These are phyloP conservation scores for Coleophora flavipennella DNA, from an alignment of 2,888 invertebrate species.

Conservation along the genomic window DNA sequence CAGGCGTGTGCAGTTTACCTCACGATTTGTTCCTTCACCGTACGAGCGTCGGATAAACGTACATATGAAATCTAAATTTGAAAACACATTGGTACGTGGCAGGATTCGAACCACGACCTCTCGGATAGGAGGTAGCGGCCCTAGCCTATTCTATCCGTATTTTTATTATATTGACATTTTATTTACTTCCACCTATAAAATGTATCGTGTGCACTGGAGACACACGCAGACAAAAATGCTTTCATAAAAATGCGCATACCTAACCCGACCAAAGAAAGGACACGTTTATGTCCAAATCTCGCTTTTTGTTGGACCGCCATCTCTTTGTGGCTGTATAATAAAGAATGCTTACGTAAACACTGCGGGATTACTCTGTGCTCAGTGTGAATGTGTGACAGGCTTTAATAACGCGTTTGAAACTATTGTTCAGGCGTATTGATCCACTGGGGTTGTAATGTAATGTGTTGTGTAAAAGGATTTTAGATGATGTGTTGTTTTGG, in stretches of 20 bases:
- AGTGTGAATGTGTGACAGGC: constrained; percentile 5
- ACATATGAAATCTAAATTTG: too few species aligned
- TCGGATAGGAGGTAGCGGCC: too few species aligned
- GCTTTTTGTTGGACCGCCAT: constrained; percentile 44
- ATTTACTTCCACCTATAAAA: too few species aligned
- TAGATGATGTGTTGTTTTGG: neutral
- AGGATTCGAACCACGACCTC: too few species aligned
- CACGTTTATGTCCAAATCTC: constrained; percentile 49
- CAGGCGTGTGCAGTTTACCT: too few species aligned
- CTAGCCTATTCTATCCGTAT: too few species aligned
- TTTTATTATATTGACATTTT: too few species aligned
- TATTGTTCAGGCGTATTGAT: constrained; percentile 11
- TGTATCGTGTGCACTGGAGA: constrained; percentile 17
- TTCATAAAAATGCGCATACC: constrained; percentile 57
- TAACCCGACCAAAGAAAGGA: constrained; percentile 35
- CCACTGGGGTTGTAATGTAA: too few species aligned
- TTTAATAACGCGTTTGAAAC: constrained; percentile 7
- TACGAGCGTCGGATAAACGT: too few species aligned
- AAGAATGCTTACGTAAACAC: constrained; percentile 39
- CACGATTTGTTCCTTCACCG: too few species aligned
- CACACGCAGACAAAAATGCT: constrained; percentile 25
- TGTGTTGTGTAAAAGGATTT: neutral
- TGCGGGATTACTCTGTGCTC: constrained; percentile 10
- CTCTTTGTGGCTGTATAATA: constrained; percentile 42
- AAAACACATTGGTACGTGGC: too few species aligned